Base-by-base conservation (phyloP, 2,797 vertebrate species). In the Ambastaia sidthimunki region DNA sequence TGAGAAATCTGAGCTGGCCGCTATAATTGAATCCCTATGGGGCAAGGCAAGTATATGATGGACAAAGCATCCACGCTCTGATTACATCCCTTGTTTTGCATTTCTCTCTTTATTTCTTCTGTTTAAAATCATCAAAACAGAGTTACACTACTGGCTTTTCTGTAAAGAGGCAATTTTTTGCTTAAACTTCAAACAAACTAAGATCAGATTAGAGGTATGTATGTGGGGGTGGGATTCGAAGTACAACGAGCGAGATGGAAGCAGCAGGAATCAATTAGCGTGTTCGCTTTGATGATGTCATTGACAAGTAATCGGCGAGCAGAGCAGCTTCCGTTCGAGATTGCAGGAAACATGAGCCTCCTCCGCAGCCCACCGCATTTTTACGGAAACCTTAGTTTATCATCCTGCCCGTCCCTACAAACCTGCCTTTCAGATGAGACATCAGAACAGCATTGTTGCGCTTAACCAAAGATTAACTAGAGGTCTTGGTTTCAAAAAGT, bases 251-350 rank as follows among this genome's bases (percentile, higher is more conserved):
- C 75, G 67, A 47, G 71, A 84, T 77, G 59, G 74, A 71, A 15
- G 86, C 93, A 94, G 89, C 90, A 89, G 92, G 93, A 94, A 93
- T 88, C 92, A 92, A 93, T 94, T 94, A 94, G 89, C 89, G 83
- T 88, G 80, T 85, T 87, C 70, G 73, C 93, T 93, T 93, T 94
- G 92, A 94, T 93, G 91, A 94, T 93, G 91, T 94, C 93, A 94
- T 88, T 91, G 90, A 91, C 90, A 91, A 93, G 91, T 91, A 88
- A 91, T 79, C 89, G 84, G 89, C 85, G 67, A 68, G 89, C 90
- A 88, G 84, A 89, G 88, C 74, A 83, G 91, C 93, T 93, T 94
- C 93, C 89, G 92, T 92, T 91, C 87, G 80, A 80, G 85, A 72
- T 47, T 52, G 57, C 47, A 77, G 85, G 89, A 90, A 92, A 92